phyloP scores from a whole-genome alignment of 2,797 vertebrate genomes.

The Enteromius paludinosus region DNA sequence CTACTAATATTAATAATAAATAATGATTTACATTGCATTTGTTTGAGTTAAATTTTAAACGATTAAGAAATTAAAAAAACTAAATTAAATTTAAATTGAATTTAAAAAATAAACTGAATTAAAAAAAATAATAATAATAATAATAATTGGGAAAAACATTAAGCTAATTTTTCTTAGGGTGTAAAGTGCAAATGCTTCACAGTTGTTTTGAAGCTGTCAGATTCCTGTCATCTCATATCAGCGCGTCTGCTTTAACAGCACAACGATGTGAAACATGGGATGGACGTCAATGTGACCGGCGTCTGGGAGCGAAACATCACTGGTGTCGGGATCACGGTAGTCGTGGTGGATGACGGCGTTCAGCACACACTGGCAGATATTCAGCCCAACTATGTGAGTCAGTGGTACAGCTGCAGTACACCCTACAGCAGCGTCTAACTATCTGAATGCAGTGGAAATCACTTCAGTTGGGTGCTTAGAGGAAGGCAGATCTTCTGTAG shows the following conservation, averaged over 20 bases:
- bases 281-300: constrained; percentile 96
- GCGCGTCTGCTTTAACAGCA: constrained; percentile 75
- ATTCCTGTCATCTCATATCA: not conserved
- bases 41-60: not conserved
- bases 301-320: constrained; percentile 97
- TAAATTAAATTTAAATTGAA: no score
- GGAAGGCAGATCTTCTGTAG: not conserved
- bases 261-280: constrained; percentile 83
- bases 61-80: not conserved
- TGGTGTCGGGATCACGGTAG: constrained; percentile 90
- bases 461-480: not conserved
- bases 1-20: no score
- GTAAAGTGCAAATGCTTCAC: not conserved
- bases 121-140: no score
- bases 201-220: not conserved
- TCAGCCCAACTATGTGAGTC: constrained; percentile 91
- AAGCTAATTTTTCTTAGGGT: not conserved
- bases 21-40: not conserved
- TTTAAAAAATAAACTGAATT: no score
- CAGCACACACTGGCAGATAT: constrained; percentile 92
- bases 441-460: not conserved
- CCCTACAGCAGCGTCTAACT: not conserved
- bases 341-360: constrained; percentile 95
- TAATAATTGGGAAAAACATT: no score
- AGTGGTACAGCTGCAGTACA: not conserved